Evolutionary conservation across 2,888 invertebrate species (phyloP), one percentile per base, ranked within the genome.

Genomic region (Caenorhabditis plicata): DNA sequence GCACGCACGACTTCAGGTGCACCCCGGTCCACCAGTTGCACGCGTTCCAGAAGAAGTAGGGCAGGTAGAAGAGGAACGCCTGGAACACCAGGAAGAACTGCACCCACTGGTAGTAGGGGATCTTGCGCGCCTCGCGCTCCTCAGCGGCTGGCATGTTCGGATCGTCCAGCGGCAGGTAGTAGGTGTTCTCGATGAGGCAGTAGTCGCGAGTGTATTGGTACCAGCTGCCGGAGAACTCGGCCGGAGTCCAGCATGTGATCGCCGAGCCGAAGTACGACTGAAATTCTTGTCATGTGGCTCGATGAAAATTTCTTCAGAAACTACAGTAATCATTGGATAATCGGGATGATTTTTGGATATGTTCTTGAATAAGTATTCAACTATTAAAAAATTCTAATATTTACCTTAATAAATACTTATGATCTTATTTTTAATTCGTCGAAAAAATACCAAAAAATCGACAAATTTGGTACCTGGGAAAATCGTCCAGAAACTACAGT

Each of bases 171-270:
- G 75, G 62, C 23, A 76, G 55, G 47, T 71, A 79, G 56, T 84
- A 84, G 13, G 84, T 84, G 74, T 83, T 84, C 50, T 83, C 82
- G 31, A 84, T 82, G 79, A 84, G 82, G 71, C 84, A 85, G 44
- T 84, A 84, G 74, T 83, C 83, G 65, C 83, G 80, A 32, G 83
- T 81, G 74, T 84, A 84, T 62, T 84, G 82, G 50, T 81, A 82
- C 82, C 84, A 84, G 49, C 83, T 82, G 33, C 33, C 48, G 8
- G 54, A 50, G 61, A 79, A 79, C 58, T 80, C 77, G 33, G 75
- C 76, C 11, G 79, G 79, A 15, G 76, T 71, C 68, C 78, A 79
- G 55, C 79, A 79, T 23, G 66, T 64, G 17, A 79, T 78, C 17
- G 77, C 51, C 1, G 48, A 51, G n/a, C 55, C 61, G 29, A 77